Evolutionary conservation across 2,797 vertebrate species (phyloP).

Genomic region (Pteropus rufus): DNA sequence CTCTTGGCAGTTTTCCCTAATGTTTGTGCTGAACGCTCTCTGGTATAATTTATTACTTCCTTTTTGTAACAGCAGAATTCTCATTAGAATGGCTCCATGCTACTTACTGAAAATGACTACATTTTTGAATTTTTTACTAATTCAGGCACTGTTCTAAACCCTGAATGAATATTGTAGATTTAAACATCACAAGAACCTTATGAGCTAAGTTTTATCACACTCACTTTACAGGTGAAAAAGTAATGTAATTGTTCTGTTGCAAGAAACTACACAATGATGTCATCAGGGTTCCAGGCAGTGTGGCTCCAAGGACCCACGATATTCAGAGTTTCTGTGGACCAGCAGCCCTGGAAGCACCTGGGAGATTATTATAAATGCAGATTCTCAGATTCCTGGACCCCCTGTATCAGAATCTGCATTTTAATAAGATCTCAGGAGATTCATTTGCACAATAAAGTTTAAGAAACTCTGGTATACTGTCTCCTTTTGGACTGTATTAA

Average conservation of each 20-base stretch:
- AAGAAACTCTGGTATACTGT: background rate
- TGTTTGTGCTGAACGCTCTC: background rate
- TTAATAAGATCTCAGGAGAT: background rate
- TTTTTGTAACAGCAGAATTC: background rate
- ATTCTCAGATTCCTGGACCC: background rate
- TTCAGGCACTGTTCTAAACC: background rate
- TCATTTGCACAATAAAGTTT: background rate
- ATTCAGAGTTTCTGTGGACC: background rate
- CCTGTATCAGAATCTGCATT: background rate
- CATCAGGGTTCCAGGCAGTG: background rate
- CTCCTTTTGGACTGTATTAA: background rate
- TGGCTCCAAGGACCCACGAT: background rate
- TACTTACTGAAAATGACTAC: background rate
- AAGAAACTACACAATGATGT: background rate
- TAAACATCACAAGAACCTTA: background rate
- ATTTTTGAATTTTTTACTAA: background rate
- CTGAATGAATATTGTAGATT: background rate
- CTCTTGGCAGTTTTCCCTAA: background rate
- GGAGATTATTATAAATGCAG: background rate
- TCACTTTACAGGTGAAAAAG: background rate
- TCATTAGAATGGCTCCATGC: background rate
- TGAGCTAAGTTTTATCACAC: background rate
- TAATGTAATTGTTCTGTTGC: background rate
- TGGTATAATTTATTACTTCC: background rate
- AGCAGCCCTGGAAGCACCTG: too few species aligned